These are phyloP conservation scores for Scaptomyza hsui DNA, from an alignment of 1,140 invertebrate species.

Conservation along the genomic window DNA sequence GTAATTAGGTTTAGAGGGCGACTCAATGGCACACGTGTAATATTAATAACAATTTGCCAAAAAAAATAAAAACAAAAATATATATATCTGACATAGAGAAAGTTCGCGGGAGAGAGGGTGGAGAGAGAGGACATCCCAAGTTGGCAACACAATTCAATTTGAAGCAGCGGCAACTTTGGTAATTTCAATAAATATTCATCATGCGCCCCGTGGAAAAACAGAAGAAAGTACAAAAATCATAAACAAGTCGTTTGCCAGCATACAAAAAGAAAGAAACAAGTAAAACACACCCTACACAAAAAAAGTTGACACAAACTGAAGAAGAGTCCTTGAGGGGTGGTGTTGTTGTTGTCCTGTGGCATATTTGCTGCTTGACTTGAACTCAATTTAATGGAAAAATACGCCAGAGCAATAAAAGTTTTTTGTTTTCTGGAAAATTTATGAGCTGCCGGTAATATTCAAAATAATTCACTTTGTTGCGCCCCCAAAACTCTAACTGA, in stretches of 20 bases:
- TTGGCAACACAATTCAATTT: slow-evolving; percentile 82
- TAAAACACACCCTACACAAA: slow-evolving; percentile 41
- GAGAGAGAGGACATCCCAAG: slow-evolving; percentile 59
- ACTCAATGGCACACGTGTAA: slow-evolving; percentile 56
- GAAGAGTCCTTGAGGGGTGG: slow-evolving; percentile 23
- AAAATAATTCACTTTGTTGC: slow-evolving; percentile 70
- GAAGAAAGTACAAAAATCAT: slow-evolving; percentile 67
- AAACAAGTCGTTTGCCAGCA: slow-evolving; percentile 58
- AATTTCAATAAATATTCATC: slow-evolving; percentile 83
- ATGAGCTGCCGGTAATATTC: slow-evolving; percentile 77
- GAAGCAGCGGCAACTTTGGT: slow-evolving; percentile 72
- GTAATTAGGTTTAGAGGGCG: slow-evolving; percentile 66
- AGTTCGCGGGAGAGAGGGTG: not conserved
- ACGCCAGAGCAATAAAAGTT: slow-evolving; percentile 73
- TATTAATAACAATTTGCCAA: slow-evolving; percentile 81
- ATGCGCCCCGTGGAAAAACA: slow-evolving; percentile 66
- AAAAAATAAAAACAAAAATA: slow-evolving; percentile 11
- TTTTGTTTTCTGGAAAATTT: slow-evolving; percentile 62
- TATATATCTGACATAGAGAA: slow-evolving; percentile 8
- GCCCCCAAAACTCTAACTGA: not conserved
- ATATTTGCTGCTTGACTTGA: slow-evolving; percentile 78
- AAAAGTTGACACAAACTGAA: slow-evolving; percentile 63
- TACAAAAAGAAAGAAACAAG: slow-evolving; percentile 8
- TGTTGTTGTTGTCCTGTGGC: slow-evolving; percentile 17
- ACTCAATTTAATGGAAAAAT: slow-evolving; percentile 82